A percentile compares a stretch with the other conserved stretches of the same genome.
Evolutionary conservation across 2,888 invertebrate genomes (phyloP).

Genomic region (Thecophora atra): DNA sequence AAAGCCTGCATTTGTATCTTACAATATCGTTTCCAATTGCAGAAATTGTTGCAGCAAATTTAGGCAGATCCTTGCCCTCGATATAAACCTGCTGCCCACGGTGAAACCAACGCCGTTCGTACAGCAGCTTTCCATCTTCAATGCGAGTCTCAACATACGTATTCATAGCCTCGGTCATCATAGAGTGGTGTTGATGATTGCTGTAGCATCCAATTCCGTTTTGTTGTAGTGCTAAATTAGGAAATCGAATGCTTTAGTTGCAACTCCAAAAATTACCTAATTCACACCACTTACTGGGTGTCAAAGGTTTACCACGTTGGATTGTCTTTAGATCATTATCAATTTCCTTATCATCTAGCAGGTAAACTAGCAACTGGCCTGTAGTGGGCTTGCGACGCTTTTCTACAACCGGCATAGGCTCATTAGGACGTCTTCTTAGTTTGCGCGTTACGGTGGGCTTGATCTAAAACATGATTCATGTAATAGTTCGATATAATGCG

Average conservation of each 20-base stretch:
- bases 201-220: conserved; percentile 59
- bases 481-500: not conserved
- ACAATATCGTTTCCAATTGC: conserved; percentile 92
- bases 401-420: conserved; percentile 87
- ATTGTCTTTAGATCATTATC: conserved; percentile 86
- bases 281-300: conserved; percentile 63
- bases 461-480: conserved; percentile 67
- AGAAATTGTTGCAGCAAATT: conserved; percentile 89
- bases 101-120: conserved; percentile 95
- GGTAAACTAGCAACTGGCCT: conserved; percentile 86
- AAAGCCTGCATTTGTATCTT: conserved; percentile 51
- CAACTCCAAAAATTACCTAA: not conserved
- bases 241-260: not conserved
- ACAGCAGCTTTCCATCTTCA: conserved; percentile 93
- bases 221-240: conserved; percentile 65
- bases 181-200: conserved; percentile 48
- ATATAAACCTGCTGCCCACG: conserved; percentile 92
- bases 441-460: conserved; percentile 97
- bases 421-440: conserved; percentile 89
- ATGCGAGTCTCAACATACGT: conserved; percentile 82
- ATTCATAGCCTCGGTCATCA: conserved; percentile 62
- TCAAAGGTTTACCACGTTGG: conserved; percentile 70
- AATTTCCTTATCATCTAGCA: conserved; percentile 89
- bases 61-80: conserved; percentile 85
- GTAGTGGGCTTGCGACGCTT: conserved; percentile 86